Conservation (phyloP, 2,888 invertebrate genomes). For the Tachina fera region DNA sequence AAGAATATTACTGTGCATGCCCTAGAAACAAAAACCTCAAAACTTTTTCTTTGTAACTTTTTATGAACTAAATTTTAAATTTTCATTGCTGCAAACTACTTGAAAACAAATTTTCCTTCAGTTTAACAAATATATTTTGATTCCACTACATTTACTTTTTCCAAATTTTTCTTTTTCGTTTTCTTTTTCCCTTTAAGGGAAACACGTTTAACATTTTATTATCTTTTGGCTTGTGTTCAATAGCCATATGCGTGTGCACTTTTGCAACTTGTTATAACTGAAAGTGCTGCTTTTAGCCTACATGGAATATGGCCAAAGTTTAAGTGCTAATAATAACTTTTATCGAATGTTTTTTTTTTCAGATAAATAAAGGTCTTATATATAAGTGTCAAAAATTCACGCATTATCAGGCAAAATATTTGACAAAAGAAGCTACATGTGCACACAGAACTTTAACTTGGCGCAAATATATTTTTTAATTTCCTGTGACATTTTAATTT, state of each 20-base stretch:
- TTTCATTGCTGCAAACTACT: not conserved
- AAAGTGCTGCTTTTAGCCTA: slow-evolving; percentile 3
- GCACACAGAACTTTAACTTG: not conserved
- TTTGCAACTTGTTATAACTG: not conserved
- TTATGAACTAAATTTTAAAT: slow-evolving; percentile 22
- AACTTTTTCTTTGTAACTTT: not conserved
- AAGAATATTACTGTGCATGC: too few species aligned
- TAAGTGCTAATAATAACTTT: not conserved
- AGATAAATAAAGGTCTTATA: not conserved
- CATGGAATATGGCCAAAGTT: slow-evolving; percentile 45
- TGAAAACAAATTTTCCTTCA: slow-evolving; percentile 8
- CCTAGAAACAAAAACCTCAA: too few species aligned
- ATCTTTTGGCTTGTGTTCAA: slow-evolving; percentile 62
- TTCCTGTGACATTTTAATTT: too few species aligned
- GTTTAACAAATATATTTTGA: not conserved
- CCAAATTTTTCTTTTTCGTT: slow-evolving; percentile 4
- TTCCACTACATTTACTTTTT: slow-evolving; percentile 9
- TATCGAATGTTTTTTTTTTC: not conserved
- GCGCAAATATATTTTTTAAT: too few species aligned
- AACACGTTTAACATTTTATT: slow-evolving; percentile 55
- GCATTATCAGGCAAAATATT: not conserved
- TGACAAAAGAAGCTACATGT: too few species aligned
- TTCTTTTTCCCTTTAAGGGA: slow-evolving; percentile 3
- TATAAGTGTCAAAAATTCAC: slow-evolving; percentile 18
- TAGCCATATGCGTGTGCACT: slow-evolving; percentile 32